Evolutionary conservation across 2,113 vertebrate genomes (phyloP).

Genomic region (Boleophthalmus pectinirostris): DNA sequence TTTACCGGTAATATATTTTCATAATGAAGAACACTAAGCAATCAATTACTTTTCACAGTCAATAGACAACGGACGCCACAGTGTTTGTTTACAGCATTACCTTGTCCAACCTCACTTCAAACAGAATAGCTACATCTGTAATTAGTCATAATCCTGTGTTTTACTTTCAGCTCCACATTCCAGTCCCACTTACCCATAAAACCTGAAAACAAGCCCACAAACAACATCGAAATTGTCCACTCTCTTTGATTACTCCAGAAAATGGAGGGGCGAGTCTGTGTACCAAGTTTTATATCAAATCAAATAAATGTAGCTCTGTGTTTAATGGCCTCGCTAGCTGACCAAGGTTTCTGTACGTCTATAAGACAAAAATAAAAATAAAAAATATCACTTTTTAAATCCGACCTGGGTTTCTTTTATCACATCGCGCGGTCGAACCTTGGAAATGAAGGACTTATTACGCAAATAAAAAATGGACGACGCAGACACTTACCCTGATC

Average conservation of each 20-base stretch:
- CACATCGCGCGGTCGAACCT: slow-evolving; percentile 49
- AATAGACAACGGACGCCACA: not conserved
- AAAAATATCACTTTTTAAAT: slow-evolving; percentile 23
- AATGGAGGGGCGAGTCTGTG: slow-evolving; percentile 8
- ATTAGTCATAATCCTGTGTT: slow-evolving; percentile 2
- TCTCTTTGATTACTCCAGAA: slow-evolving; percentile 39
- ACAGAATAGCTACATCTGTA: slow-evolving; percentile 4
- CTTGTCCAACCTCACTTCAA: slow-evolving; percentile 9
- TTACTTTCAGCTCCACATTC: slow-evolving; percentile 2
- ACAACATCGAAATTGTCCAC: slow-evolving; percentile 29
- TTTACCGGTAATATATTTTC: not conserved
- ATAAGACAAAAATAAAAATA: slow-evolving; percentile 10
- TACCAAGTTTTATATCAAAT: not conserved
- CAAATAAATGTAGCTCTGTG: slow-evolving; percentile 5
- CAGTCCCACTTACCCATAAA: slow-evolving; percentile 8
- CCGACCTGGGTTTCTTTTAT: slow-evolving; percentile 54
- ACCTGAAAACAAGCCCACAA: slow-evolving; percentile 7
- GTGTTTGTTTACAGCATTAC: not conserved
- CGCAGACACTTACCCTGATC: slow-evolving; percentile 73
- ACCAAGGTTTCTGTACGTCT: slow-evolving; percentile 8
- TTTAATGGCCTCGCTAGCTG: not conserved
- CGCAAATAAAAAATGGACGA: slow-evolving; percentile 68
- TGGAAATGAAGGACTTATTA: slow-evolving; percentile 68
- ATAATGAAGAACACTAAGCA: not conserved
- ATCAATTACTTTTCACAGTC: not conserved